A percentile compares a stretch with the other conserved stretches of the same genome.
Conservation (phyloP, 2,797 vertebrate genomes). For the Masticophis lateralis region DNA sequence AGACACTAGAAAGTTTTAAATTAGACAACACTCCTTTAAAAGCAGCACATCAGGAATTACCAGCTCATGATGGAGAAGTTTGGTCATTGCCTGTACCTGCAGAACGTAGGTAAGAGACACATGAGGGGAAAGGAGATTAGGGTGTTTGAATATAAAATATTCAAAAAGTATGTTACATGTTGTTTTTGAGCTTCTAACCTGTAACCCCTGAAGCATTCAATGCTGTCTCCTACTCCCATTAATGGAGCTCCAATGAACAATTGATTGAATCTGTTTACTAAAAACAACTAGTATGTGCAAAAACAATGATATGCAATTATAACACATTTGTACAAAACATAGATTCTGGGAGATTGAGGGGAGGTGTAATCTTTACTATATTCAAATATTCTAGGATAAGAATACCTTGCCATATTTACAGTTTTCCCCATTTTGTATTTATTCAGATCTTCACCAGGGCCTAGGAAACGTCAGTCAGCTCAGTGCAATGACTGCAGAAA, state of each 20-base stretch:
- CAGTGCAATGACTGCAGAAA: conserved; percentile 81
- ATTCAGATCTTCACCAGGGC: conserved; percentile 84
- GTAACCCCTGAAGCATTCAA: not conserved
- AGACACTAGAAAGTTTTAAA: conserved; percentile 90
- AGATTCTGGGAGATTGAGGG: not conserved
- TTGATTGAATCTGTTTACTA: not conserved
- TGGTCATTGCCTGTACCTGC: conserved; percentile 85
- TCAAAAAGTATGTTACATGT: not conserved
- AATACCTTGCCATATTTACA: conserved; percentile 25
- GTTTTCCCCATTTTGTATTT: conserved; percentile 54
- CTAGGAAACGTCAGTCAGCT: conserved; percentile 80
- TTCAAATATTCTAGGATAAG: not conserved
- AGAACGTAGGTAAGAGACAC: conserved; percentile 81
- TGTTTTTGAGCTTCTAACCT: not conserved
- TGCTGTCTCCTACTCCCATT: not conserved
- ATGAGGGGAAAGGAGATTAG: conserved; percentile 13
- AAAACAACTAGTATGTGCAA: not conserved
- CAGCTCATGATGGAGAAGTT: conserved; percentile 81
- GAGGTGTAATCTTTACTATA: not conserved
- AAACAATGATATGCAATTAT: not conserved
- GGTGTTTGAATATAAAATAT: not conserved
- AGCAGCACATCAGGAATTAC: conserved; percentile 78
- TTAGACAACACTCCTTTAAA: conserved; percentile 82
- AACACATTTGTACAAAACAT: not conserved
- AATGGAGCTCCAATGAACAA: not conserved